These are phyloP conservation scores for Elaphurus davidianus DNA, from an alignment of 2,113 vertebrate genomes.

Conservation along the genomic window DNA sequence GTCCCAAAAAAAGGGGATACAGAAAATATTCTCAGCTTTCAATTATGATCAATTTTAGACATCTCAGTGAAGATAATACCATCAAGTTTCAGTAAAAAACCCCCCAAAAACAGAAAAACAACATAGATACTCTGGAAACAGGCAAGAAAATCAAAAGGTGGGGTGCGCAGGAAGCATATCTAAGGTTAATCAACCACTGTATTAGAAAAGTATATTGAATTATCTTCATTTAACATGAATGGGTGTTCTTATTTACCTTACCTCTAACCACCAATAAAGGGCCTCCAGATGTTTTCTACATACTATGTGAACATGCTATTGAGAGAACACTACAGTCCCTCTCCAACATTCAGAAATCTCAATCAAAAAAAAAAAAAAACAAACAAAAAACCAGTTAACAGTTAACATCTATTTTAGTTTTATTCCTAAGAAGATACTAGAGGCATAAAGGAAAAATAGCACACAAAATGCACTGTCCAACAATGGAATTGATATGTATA, in stretches of 20 bases:
- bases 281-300: not conserved
- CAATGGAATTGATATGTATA: not conserved
- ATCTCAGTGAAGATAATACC: not conserved
- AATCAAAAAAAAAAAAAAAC: not conserved
- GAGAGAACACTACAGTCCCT: not conserved
- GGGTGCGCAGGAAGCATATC: not conserved
- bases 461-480: not conserved
- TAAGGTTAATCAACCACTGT: not conserved
- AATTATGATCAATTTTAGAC: slow-evolving; percentile 33
- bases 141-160: not conserved
- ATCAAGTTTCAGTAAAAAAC: not conserved
- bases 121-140: not conserved
- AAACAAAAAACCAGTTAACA: not conserved
- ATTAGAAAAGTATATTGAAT: not conserved
- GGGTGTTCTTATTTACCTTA: not conserved
- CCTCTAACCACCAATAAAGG: not conserved
- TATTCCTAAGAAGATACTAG: not conserved
- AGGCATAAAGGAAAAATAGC: not conserved
- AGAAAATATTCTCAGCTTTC: not conserved
- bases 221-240: not conserved
- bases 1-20: not conserved
- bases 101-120: not conserved
- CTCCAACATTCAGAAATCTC: not conserved
- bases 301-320: not conserved
- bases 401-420: not conserved